A percentile compares a stretch with the other conserved stretches of the same genome.
Conservation (phyloP, 2,888 invertebrate species). For the Aphrophora alni region DNA sequence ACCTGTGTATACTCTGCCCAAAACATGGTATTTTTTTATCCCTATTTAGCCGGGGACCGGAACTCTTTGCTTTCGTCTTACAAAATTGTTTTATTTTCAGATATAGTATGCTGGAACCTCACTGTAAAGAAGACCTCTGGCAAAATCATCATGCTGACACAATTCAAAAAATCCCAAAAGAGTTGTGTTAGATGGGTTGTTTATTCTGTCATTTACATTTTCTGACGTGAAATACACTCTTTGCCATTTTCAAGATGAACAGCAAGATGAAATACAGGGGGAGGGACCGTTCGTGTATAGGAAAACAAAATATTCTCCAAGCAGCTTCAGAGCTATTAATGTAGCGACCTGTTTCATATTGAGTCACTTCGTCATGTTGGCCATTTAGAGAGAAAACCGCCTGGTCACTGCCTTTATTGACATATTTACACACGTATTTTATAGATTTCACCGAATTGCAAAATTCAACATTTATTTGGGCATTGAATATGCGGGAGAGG, state of each 20-base stretch:
- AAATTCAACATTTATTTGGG: slow-evolving; percentile 48
- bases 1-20: slow-evolving; percentile 50
- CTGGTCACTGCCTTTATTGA: slow-evolving; percentile 48
- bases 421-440: slow-evolving; percentile 51
- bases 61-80: background rate
- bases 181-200: background rate
- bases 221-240: slow-evolving; percentile 15
- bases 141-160: slow-evolving; percentile 23
- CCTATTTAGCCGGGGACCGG: slow-evolving; percentile 29
- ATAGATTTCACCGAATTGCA: slow-evolving; percentile 50
- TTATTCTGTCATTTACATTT: slow-evolving; percentile 3
- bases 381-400: slow-evolving; percentile 35
- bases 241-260: slow-evolving; percentile 35
- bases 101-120: slow-evolving; percentile 45
- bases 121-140: slow-evolving; percentile 41
- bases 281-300: background rate
- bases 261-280: slow-evolving; percentile 1
- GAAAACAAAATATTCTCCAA: slow-evolving; percentile 44
- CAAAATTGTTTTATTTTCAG: slow-evolving; percentile 35
- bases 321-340: slow-evolving; percentile 40
- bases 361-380: slow-evolving; percentile 44
- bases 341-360: slow-evolving; percentile 48
- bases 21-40: slow-evolving; percentile 46
- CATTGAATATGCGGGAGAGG: slow-evolving; percentile 37
- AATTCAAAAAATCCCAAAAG: slow-evolving; percentile 14